Conservation (phyloP, 1,140 invertebrate genomes). For the Ceratosolen solmsi region DNA sequence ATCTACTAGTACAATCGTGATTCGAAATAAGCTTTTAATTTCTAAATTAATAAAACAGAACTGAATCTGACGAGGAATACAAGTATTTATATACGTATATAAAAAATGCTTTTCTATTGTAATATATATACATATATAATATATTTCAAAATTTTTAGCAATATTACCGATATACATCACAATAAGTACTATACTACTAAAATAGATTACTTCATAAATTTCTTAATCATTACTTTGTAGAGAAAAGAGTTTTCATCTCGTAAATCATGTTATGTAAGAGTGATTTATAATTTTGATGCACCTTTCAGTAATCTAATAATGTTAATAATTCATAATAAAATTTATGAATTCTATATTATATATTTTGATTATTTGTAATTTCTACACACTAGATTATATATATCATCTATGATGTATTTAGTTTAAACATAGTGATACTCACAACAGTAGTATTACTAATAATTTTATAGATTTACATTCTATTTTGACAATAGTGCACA, state of each 20-base stretch:
- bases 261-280: too few species aligned
- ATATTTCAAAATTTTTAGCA: neutral
- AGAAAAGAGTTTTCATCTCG: too few species aligned
- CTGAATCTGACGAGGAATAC: neutral
- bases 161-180: constrained; percentile 1
- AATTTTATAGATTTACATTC: neutral
- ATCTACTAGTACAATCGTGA: neutral
- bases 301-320: too few species aligned
- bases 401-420: too few species aligned
- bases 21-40: constrained; percentile 5
- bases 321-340: too few species aligned
- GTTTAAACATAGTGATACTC: neutral
- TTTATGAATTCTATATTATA: too few species aligned
- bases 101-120: constrained; percentile 7
- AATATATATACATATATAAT: neutral
- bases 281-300: too few species aligned
- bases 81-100: constrained; percentile 5
- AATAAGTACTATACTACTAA: neutral
- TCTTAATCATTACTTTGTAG: too few species aligned
- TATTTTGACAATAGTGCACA: neutral
- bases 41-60: neutral
- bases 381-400: too few species aligned
- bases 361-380: too few species aligned
- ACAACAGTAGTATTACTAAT: constrained; percentile 28
- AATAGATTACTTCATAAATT: neutral